A percentile compares a stretch with the other conserved stretches of the same genome.
phyloP scores from a whole-genome alignment of 37 sponge, comb jelly and placozoan species.

The Agelas oroides region DNA sequence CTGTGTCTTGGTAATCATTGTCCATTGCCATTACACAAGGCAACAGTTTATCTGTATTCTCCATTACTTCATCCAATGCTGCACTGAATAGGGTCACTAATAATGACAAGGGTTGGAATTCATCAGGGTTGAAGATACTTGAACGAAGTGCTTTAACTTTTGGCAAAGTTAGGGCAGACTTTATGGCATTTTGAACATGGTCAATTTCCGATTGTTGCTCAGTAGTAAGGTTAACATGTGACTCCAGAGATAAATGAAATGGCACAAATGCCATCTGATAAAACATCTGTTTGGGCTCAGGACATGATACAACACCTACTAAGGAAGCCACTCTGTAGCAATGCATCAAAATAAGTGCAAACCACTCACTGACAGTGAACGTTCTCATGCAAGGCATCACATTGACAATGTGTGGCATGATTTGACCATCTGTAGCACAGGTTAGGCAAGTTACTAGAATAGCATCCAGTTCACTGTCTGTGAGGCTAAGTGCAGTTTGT shows the following conservation, averaged over 20 bases:
- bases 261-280: background rate
- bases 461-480: conserved; percentile 1
- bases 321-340: conserved; percentile 5
- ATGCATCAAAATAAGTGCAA: background rate
- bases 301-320: background rate
- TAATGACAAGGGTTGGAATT: background rate
- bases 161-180: background rate
- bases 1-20: too few relatives aligned
- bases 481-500: background rate
- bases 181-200: background rate
- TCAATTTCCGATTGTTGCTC: too few relatives aligned
- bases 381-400: too few relatives aligned
- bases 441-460: background rate
- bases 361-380: too few relatives aligned
- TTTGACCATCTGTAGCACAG: too few relatives aligned
- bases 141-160: background rate
- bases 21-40: too few relatives aligned
- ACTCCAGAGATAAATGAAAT: too few relatives aligned
- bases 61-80: background rate
- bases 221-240: background rate
- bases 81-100: too few relatives aligned
- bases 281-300: background rate
- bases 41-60: too few relatives aligned
- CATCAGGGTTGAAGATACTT: background rate
- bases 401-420: too few relatives aligned